Base-by-base conservation (phyloP, 1,140 invertebrate genomes). In the Brachystomella parvula region DNA sequence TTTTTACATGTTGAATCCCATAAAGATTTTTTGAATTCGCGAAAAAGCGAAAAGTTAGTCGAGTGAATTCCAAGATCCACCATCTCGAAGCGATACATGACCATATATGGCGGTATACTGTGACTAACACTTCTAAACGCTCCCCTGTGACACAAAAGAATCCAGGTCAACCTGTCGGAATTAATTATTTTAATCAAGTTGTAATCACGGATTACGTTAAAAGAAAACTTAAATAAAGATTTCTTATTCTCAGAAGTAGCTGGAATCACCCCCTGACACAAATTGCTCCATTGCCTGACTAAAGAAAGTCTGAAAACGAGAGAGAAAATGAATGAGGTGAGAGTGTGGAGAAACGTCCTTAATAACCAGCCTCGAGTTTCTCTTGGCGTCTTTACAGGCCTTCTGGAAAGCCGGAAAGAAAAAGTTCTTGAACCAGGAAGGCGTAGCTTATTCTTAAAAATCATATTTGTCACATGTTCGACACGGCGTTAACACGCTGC, bases 391-490 rank as follows among this genome's bases (percentile, higher is more conserved):
- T n/a, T n/a, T n/a, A n/a, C n/a, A n/a, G n/a, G n/a, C n/a, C n/a
- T n/a, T n/a, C n/a, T n/a, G n/a, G n/a, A n/a, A 26, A 53, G 21
- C 49, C 49, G 49, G 49, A 53, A 17, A 24, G 49, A 53, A 24
- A 53, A 53, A 53, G 49, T 53, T 53, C 15, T 53, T 53, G 49
- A 53, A 53, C 49, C 49, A 24, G 49, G 49, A 53, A 53, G 49
- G 3, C 6, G 35, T 24, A 53, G 21, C 21, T 53, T 26, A 53
- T 26, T 17, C 49, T 24, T 9, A 15, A 12, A 12, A 19, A 26
- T 53, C 49, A 53, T 26, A 17, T 53, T 3, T 24, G 24, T 53
- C 24, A 19, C 49, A 24, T 24, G 24, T 15, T 24, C 21, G 9
- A 15, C 49, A 9, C 12, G 15, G 21, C 12, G 21, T 53, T 6